phyloP scores from a whole-genome alignment of 2,888 invertebrate genomes.

The Eupithecia tripunctaria region DNA sequence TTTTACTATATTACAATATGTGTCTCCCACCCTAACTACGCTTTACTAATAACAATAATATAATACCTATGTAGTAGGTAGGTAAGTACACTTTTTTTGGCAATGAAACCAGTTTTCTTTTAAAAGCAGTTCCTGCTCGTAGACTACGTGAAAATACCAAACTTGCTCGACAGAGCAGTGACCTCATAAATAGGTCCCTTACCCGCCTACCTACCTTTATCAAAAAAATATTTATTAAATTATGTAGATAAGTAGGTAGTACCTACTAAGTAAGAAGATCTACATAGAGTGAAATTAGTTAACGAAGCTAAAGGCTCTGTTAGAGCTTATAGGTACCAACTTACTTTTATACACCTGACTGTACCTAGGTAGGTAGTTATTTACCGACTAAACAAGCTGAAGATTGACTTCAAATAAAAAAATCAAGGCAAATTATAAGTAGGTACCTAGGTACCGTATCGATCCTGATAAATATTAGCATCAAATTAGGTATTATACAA shows the following conservation, averaged over 20 bases:
- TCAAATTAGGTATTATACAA: constrained; percentile 47
- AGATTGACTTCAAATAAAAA: constrained; percentile 15
- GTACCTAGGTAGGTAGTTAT: not conserved
- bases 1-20: not conserved
- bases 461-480: constrained; percentile 54
- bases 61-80: not conserved
- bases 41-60: too few relatives aligned
- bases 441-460: too few relatives aligned
- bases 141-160: not conserved
- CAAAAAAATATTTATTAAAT: not conserved
- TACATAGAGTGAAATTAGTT: not conserved
- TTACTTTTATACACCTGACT: not conserved
- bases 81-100: not conserved
- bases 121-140: not conserved
- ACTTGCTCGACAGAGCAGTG: not conserved
- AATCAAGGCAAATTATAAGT: constrained; percentile 48
- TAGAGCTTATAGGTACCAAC: too few relatives aligned
- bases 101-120: not conserved
- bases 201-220: not conserved
- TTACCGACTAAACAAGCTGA: not conserved
- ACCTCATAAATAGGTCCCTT: not conserved
- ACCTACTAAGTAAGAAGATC: not conserved
- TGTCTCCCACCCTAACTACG: not conserved
- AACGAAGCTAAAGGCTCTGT: not conserved
- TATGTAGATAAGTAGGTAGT: not conserved